These are phyloP conservation scores for Polietes domitor DNA, from an alignment of 2,888 invertebrate species.

Conservation along the genomic window DNA sequence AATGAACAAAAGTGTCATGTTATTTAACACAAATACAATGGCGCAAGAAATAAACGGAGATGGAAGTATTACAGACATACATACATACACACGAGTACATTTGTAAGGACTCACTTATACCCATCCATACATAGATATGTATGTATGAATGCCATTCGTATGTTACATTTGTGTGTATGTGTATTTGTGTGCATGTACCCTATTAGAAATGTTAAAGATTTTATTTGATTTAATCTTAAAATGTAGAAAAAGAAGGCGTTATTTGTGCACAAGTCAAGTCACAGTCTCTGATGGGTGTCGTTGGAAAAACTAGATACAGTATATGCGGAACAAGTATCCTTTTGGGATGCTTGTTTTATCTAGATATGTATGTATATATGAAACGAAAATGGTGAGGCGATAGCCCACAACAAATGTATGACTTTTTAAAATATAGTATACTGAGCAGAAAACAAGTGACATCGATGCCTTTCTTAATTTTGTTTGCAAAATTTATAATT, in stretches of 20 bases:
- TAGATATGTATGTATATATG: no score
- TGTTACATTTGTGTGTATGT: background rate
- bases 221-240: conserved; percentile 33
- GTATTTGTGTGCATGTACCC: background rate
- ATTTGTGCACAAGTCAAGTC: conserved; percentile 16
- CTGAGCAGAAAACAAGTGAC: no score
- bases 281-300: background rate
- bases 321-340: background rate
- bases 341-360: background rate
- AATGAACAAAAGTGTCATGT: conserved; percentile 40
- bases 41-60: background rate
- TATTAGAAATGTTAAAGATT: conserved; percentile 23
- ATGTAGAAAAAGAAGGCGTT: conserved; percentile 10
- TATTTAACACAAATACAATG: conserved; percentile 40
- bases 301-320: background rate
- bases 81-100: background rate
- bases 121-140: background rate
- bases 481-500: no score
- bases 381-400: no score
- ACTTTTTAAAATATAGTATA: no score
- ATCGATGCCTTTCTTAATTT: no score
- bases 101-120: background rate
- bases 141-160: background rate
- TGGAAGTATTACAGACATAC: background rate
- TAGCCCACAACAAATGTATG: no score